phyloP scores from a whole-genome alignment of 2,113 vertebrate species.

The Saimiri boliviensis region DNA sequence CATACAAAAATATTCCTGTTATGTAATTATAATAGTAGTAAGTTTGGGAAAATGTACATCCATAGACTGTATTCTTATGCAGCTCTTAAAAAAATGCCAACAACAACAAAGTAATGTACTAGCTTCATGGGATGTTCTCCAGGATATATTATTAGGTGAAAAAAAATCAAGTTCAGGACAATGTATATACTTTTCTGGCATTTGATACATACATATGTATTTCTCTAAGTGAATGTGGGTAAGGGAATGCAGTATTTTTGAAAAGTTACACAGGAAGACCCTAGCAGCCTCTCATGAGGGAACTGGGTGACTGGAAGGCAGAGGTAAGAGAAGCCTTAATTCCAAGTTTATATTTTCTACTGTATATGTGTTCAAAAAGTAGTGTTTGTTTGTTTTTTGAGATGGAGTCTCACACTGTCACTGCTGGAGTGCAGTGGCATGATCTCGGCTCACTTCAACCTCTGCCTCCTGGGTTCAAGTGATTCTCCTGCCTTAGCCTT shows the following conservation, averaged over 20 bases:
- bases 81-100: slow-evolving; percentile 11
- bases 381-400: too few relatives aligned
- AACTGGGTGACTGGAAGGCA: neutral
- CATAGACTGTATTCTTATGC: neutral
- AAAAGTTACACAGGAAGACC: neutral
- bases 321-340: neutral
- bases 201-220: neutral
- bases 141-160: neutral
- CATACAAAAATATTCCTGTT: neutral
- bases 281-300: neutral
- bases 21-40: neutral
- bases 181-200: neutral
- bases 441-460: too few relatives aligned
- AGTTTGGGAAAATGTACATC: neutral
- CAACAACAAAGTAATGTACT: neutral
- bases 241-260: neutral
- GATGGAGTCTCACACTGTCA: too few relatives aligned
- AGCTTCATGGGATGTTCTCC: neutral
- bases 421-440: too few relatives aligned
- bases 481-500: too few relatives aligned
- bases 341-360: neutral
- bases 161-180: neutral
- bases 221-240: neutral
- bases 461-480: too few relatives aligned
- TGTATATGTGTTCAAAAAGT: neutral